Evolutionary conservation across 2,113 vertebrate genomes (phyloP), one percentile per base, ranked within the genome.

Genomic region (Paralichthys olivaceus): DNA sequence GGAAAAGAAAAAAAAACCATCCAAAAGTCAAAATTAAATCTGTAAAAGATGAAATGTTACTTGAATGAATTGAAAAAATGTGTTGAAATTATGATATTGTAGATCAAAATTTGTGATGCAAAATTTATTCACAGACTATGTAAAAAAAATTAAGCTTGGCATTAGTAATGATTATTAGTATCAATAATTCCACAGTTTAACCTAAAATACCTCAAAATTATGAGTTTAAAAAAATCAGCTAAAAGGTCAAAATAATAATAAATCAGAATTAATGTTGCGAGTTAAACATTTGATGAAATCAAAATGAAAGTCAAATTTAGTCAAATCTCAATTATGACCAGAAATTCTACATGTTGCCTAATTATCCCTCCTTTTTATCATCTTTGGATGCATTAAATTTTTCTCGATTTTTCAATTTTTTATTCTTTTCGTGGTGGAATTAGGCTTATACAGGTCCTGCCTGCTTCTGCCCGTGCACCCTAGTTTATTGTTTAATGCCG

Each of bases 361-460:
- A 49, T 49, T 15, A 0, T 2, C 45, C 45, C 11, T 20, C 13
- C 20, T 54, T 58, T 34, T 6, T 5, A 8, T 40, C 19, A 7
- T 40, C 37, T 40, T 40, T 40, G 37, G 37, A 40, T 11, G 11
- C 11, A 40, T 40, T 40, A 3, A 40, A 40, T 40, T 40, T 0
- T 13, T 40, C 17, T 47, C 5, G 15, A 47, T 6, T 15, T 47
- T 47, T 47, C 4, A 17, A 19, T 47, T 47, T 19, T 2, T 37
- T 53, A 17, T 61, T 74, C 37, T 77, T 84, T 40, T 80, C 61
- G 28, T 67, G 58, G 66, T 12, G 9, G 22, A 67, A 43, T 47
- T 17, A 1, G 17, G 20, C 37, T 66, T 75, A 69, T 49, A 29
- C 6, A 32, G 22, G 58, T 77, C 49, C 58, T 5, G 45, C 54